A percentile compares a stretch with the other conserved stretches of the same genome.
Evolutionary conservation across 2,797 vertebrate species (phyloP).

Genomic region (Microctenopoma stevenorrisi): DNA sequence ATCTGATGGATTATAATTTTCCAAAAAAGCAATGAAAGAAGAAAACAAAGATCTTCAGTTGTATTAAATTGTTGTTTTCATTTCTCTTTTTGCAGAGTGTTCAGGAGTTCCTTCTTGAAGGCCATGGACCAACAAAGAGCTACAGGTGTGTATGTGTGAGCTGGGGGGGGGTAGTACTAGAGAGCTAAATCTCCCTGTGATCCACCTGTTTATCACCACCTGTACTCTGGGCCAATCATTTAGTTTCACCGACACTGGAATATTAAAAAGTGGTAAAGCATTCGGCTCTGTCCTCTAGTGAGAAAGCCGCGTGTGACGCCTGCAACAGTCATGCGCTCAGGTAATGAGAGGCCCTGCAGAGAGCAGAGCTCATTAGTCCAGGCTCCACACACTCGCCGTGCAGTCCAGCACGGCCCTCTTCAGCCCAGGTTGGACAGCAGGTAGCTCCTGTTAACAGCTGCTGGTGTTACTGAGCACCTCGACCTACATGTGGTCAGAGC

Average conservation of each 20-base stretch:
- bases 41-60: neutral
- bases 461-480: conserved; percentile 11
- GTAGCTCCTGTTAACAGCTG: conserved; percentile 1
- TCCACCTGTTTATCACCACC: too few relatives aligned
- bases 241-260: too few relatives aligned
- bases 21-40: neutral
- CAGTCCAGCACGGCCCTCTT: conserved; percentile 46
- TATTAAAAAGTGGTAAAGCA: too few relatives aligned
- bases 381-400: neutral
- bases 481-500: neutral
- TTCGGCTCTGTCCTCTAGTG: too few relatives aligned
- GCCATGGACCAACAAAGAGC: conserved; percentile 79
- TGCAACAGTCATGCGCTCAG: neutral
- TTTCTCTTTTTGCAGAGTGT: conserved; percentile 81
- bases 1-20: neutral
- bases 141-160: conserved; percentile 79
- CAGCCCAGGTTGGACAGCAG: conserved; percentile 36
- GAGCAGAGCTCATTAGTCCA: conserved; percentile 44
- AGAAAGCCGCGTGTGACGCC: too few relatives aligned
- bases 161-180: too few relatives aligned
- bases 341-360: conserved; percentile 49
- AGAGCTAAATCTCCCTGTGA: too few relatives aligned
- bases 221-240: too few relatives aligned
- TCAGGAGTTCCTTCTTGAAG: conserved; percentile 88
- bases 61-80: neutral